These are phyloP conservation scores for Acholoe squamosa DNA, from an alignment of 2,888 invertebrate genomes.

Conservation along the genomic window DNA sequence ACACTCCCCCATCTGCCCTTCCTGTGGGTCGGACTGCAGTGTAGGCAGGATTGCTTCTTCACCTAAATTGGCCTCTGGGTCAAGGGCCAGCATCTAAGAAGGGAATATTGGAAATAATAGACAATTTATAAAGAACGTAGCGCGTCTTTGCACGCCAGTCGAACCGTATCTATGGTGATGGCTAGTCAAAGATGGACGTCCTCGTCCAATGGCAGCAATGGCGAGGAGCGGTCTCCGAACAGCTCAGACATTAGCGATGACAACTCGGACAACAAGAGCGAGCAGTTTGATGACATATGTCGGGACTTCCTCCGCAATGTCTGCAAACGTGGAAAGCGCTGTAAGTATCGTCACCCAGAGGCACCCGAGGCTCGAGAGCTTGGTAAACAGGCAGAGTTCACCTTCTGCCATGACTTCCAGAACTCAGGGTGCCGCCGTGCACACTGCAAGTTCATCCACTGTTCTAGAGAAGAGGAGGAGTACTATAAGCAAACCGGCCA, in stretches of 20 bases:
- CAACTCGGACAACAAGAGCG: conserved; percentile 65
- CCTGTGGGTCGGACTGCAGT: too few species aligned
- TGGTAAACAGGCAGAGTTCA: conserved; percentile 79
- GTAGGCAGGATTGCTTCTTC: too few species aligned
- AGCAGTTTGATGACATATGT: conserved; percentile 85
- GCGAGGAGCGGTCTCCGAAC: conserved; percentile 60
- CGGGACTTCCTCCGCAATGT: conserved; percentile 86
- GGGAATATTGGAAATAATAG: too few species aligned
- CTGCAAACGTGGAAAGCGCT: conserved; percentile 86
- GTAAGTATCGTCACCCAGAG: conserved; percentile 85
- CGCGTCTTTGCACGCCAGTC: neutral
- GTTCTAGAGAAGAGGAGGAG: conserved; percentile 89
- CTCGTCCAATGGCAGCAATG: conserved; percentile 61
- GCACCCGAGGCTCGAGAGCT: conserved; percentile 81
- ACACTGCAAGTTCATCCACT: conserved; percentile 91
- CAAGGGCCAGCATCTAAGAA: too few species aligned
- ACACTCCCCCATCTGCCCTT: too few species aligned
- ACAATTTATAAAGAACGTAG: too few species aligned
- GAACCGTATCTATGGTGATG: conserved; percentile 46
- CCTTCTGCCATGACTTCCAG: conserved; percentile 87
- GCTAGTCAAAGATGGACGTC: conserved; percentile 34
- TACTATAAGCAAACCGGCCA: conserved; percentile 89
- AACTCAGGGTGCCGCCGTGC: conserved; percentile 90
- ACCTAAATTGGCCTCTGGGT: too few species aligned
- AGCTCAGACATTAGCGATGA: conserved; percentile 70